A percentile compares a stretch with the other conserved stretches of the same genome.
Conservation (phyloP, 1,140 invertebrate species). For the Megalonaias nervosa region DNA sequence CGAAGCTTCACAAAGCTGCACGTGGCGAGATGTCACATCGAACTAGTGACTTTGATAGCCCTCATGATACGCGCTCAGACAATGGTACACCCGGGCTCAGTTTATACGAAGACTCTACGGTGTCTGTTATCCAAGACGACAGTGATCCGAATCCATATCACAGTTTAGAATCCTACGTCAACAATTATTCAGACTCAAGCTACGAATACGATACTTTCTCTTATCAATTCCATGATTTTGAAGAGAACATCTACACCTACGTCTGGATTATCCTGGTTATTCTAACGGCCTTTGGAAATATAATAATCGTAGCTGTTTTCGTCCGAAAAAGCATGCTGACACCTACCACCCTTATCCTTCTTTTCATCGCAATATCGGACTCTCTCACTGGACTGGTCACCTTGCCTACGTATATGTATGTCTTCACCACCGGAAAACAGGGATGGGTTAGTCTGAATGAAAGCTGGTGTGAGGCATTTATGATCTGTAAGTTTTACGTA, state of each 20-base stretch:
- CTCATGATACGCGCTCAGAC: no score
- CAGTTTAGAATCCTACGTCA: no score
- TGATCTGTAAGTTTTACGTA: conserved; percentile 22
- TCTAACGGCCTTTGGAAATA: conserved; percentile 2
- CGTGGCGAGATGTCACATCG: no score
- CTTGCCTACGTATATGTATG: conserved; percentile 19
- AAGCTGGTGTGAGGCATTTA: conserved; percentile 14
- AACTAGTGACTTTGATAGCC: no score
- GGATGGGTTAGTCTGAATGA: conserved; percentile 1
- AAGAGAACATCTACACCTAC: conserved; percentile 15
- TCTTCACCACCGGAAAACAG: no score
- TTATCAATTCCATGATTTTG: not conserved
- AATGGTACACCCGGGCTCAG: no score
- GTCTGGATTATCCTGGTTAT: conserved; percentile 26
- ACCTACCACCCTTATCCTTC: conserved; percentile 21
- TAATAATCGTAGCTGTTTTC: conserved; percentile 9
- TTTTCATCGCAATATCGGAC: conserved; percentile 24
- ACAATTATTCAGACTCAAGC: no score
- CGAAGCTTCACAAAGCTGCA: no score
- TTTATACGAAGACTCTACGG: no score
- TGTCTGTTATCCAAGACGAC: no score
- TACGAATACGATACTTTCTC: no score
- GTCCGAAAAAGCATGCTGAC: conserved; percentile 26
- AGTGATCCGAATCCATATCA: no score
- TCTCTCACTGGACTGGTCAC: conserved; percentile 21